Base-by-base conservation (phyloP, 1,140 invertebrate species). In the Neomicropteryx cornuta region DNA sequence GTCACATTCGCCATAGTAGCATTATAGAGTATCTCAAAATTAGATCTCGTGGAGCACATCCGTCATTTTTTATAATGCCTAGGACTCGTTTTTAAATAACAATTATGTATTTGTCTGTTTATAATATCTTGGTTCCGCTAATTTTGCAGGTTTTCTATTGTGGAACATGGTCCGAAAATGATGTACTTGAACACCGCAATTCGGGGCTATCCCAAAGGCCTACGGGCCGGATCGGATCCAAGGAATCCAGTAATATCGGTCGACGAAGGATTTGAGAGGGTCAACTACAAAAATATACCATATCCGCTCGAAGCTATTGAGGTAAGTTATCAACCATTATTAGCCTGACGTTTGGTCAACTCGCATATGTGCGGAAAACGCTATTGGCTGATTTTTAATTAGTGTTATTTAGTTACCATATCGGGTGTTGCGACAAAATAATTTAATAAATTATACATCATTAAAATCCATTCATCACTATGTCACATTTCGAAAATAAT, bases 171-270 rank as follows among this genome's bases (percentile, higher is more conserved):
- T 24, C 60, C 76, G 2, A 88, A 89, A 52, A 72, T 90, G 53
- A 55, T 92, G 43, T 88, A 88, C 56, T 73, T 90, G 49, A 93
- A 92, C 58, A 80, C 81, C 6, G 70, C 68, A 8, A 86, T 88
- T 48, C 72, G 89, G 38, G 87, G 86, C 1, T 85, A 90, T 58
- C 86, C 88, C 0, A 76, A 81, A 50, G 88, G 89, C 0, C 65
- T 95, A 18, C 73, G 86, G 30, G 81, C 86, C 1, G 88, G 88
- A 11, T 71, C 71, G 23, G 82, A 92, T 66, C 77, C 82, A 1
- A 73, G 81, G 32, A 77, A 77, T 43, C 81, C 85, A 0, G 69
- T 79, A 11, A 70, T 95, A 19, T 64, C 73, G 33, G 72, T 95
- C 19, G 73, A 83, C 46, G 72, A 75, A 41, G 79, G 79, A 37